These are phyloP conservation scores for Acanthopagrus latus DNA, from an alignment of 2,797 vertebrate species.

Conservation along the genomic window DNA sequence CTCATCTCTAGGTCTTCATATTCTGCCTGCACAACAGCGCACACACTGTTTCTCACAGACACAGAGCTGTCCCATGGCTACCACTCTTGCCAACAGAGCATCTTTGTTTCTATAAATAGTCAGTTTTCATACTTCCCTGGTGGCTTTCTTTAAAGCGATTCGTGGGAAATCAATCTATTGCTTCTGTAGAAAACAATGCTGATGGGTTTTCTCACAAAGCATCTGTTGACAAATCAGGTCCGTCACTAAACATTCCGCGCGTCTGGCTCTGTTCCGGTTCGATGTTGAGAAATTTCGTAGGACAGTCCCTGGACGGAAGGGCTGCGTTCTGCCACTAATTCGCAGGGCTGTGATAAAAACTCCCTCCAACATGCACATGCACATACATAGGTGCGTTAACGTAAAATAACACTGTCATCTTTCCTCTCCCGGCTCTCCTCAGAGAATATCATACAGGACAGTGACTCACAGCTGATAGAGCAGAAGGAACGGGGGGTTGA, in stretches of 20 bases:
- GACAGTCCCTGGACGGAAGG: too few relatives aligned
- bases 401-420: conserved; percentile 32
- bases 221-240: conserved; percentile 8
- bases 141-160: conserved; percentile 41
- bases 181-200: conserved; percentile 24
- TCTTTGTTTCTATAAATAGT: conserved; percentile 68
- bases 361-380: neutral
- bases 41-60: conserved; percentile 5
- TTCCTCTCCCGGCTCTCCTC: conserved; percentile 21
- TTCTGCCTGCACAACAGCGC: conserved; percentile 24
- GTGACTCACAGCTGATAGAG: conserved; percentile 22
- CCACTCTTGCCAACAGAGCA: conserved; percentile 62
- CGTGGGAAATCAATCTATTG: conserved; percentile 14
- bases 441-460: conserved; percentile 34
- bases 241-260: neutral
- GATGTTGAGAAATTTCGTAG: neutral
- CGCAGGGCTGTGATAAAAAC: neutral
- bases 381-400: conserved; percentile 10
- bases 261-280: neutral
- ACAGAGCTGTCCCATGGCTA: conserved; percentile 56
- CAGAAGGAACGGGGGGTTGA: neutral
- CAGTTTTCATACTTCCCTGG: conserved; percentile 38
- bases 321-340: neutral
- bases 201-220: conserved; percentile 8
- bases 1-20: conserved; percentile 19